Base-by-base conservation (phyloP, 2,888 invertebrate species). In the Pelosia muscerda region DNA sequence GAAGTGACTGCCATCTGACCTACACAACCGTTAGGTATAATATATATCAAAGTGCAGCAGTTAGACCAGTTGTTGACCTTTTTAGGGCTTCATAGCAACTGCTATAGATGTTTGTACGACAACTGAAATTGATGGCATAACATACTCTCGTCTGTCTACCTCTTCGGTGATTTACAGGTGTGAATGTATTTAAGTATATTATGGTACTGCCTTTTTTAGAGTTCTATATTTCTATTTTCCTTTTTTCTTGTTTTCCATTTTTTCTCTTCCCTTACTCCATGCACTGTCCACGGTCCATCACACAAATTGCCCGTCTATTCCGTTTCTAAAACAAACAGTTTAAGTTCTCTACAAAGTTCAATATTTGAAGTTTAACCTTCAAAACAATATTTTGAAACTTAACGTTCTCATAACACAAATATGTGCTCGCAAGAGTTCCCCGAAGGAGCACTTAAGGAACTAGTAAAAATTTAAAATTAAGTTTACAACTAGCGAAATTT, bases 401-500 rank as follows among this genome's bases (percentile, higher is more conserved):
- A n/a, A 67, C 63, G 68, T 72, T 65, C 56, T 54, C 61, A 55
- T 15, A 66, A 53, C 22, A 42, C 22, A 61, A 61, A 54, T 63
- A 63, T 61, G 19, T 56, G 63, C 38, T 54, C n/a, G 31, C 62
- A 28, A 59, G 25, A 53, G 65, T 56, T 63, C 22, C 25, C 56
- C 11, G 22, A 23, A 59, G 66, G 61, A 58, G 55, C 57, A 67
- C n/a, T 63, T 66, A 34, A 13, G 53, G 63, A 69, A 42, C 63
- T 65, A 72, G 57, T n/a, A 10, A 13, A 69, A 78, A 67, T 80
- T 69, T 5, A 58, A 70, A 19, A 71, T 73, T 71, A 72, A 69
- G 71, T 76, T 77, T 60, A 66, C 66, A 78, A 72, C 68, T 71
- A 71, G 69, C 63, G 73, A 77, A 75, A 74, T 75, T 65, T 73